Evolutionary conservation across 2,888 invertebrate species (phyloP).

Genomic region (Thera britannica): DNA sequence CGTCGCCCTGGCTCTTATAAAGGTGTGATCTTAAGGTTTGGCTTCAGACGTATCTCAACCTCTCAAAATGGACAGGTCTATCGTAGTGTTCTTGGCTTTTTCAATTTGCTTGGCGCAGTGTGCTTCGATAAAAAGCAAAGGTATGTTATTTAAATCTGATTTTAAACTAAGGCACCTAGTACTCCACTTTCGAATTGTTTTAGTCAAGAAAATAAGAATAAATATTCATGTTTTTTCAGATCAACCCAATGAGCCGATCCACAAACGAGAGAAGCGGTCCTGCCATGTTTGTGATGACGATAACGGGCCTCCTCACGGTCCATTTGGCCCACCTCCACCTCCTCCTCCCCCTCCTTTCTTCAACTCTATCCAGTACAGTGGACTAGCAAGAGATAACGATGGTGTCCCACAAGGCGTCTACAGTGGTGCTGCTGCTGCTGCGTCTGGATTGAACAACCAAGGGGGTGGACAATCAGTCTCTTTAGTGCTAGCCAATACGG

Average conservation of each 20-base stretch:
- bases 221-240: constrained; percentile 27
- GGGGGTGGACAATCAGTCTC: constrained; percentile 40
- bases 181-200: background rate
- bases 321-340: background rate
- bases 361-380: constrained; percentile 49
- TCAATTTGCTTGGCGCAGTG: constrained; percentile 42
- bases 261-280: constrained; percentile 39
- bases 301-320: constrained; percentile 14
- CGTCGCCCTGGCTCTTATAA: constrained; percentile 35
- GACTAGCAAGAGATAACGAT: constrained; percentile 40
- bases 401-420: constrained; percentile 46
- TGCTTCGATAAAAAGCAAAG: constrained; percentile 40
- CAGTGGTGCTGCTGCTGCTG: constrained; percentile 49
- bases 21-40: constrained; percentile 28
- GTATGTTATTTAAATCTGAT: constrained; percentile 29
- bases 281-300: constrained; percentile 39
- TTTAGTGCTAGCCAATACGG: background rate
- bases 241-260: constrained; percentile 24
- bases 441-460: constrained; percentile 38
- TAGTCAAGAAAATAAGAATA: background rate
- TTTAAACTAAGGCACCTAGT: background rate
- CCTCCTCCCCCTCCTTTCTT: constrained; percentile 45
- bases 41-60: constrained; percentile 31
- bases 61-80: constrained; percentile 43
- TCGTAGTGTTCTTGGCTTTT: constrained; percentile 39